phyloP scores from a whole-genome alignment of 2,888 invertebrate species.

The Abrostola triplasia region DNA sequence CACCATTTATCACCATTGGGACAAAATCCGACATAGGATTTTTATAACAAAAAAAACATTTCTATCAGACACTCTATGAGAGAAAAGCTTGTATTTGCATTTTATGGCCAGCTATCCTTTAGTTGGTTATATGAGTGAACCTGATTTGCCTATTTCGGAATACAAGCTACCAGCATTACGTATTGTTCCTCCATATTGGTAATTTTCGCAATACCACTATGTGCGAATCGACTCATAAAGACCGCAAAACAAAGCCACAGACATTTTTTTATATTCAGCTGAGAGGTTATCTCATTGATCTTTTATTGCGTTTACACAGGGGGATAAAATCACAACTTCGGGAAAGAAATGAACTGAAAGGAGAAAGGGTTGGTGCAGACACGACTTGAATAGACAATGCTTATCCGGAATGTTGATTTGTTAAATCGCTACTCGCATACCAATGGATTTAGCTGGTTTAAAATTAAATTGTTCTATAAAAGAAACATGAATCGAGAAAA shows the following conservation, averaged over 20 bases:
- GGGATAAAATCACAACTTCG: slow-evolving; percentile 79
- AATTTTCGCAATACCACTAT: background rate
- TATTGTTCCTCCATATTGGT: no score
- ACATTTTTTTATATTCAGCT: slow-evolving; percentile 48
- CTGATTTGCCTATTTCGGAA: no score
- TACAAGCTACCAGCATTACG: no score
- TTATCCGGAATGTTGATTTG: slow-evolving; percentile 78
- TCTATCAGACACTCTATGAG: no score
- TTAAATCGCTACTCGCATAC: slow-evolving; percentile 75
- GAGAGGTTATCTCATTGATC: slow-evolving; percentile 67
- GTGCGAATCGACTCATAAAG: slow-evolving; percentile 11
- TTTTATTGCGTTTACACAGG: slow-evolving; percentile 73
- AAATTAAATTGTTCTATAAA: slow-evolving; percentile 69
- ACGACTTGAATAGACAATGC: slow-evolving; percentile 75
- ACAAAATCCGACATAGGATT: no score
- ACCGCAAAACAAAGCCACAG: slow-evolving; percentile 42
- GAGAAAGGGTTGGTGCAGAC: slow-evolving; percentile 78
- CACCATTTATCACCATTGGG: no score
- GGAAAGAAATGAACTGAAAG: slow-evolving; percentile 80
- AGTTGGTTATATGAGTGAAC: no score
- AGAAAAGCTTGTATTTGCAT: no score
- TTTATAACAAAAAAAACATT: no score
- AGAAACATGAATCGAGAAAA: slow-evolving; percentile 54
- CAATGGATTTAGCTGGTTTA: slow-evolving; percentile 65
- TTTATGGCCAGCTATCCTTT: no score